These are phyloP conservation scores for Rhinogobius similis DNA, from an alignment of 2,113 vertebrate genomes.

Conservation along the genomic window DNA sequence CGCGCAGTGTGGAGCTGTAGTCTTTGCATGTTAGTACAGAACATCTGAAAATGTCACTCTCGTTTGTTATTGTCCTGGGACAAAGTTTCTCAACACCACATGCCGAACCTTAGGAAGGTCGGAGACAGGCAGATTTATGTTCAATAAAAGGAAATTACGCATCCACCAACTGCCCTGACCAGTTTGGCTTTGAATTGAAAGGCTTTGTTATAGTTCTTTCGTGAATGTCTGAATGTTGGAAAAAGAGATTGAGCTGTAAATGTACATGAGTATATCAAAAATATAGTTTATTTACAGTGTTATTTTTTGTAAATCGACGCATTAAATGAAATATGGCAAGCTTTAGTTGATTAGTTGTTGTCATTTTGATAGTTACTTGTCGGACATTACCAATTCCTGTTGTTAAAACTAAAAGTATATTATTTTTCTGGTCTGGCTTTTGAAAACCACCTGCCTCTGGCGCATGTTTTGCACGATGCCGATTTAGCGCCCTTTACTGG, in stretches of 20 bases:
- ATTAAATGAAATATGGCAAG: conserved; percentile 68
- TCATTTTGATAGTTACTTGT: conserved; percentile 9
- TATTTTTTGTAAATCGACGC: conserved; percentile 64
- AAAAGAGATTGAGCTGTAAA: not conserved
- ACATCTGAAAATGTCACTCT: conserved; percentile 26
- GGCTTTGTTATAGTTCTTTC: conserved; percentile 4
- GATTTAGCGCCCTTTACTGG: too few relatives aligned
- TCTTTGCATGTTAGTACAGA: conserved; percentile 50
- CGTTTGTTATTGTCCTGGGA: conserved; percentile 37
- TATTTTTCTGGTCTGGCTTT: not conserved
- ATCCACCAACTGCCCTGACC: conserved; percentile 23
- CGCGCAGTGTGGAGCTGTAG: conserved; percentile 1
- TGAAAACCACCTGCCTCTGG: not conserved
- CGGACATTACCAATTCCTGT: not conserved
- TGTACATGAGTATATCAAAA: conserved; percentile 2
- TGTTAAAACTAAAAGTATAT: not conserved
- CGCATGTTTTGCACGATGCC: too few relatives aligned
- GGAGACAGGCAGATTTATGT: conserved; percentile 15
- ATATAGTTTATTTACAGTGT: conserved; percentile 45
- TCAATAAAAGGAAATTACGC: conserved; percentile 25
- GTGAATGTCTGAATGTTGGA: conserved; percentile 1
- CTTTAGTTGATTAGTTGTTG: conserved; percentile 10
- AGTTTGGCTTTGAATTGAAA: conserved; percentile 23
- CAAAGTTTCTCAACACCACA: conserved; percentile 21
- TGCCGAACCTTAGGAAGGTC: conserved; percentile 4